phyloP scores from a whole-genome alignment of 1,140 invertebrate genomes.

The Campoletis sonorensis region DNA sequence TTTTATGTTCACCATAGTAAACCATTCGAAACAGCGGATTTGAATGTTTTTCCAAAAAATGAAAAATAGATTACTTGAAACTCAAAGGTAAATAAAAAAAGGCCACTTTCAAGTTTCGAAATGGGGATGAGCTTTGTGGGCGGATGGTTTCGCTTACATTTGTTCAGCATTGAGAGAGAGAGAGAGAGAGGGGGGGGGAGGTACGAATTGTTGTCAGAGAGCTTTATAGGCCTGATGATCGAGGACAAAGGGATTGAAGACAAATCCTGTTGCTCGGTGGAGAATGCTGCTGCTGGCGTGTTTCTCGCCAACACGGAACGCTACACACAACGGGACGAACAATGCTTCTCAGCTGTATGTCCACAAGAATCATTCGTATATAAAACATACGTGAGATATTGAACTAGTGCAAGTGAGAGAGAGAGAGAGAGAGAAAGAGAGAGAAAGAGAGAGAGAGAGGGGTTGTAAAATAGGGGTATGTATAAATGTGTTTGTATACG shows the following conservation, averaged over 20 bases:
- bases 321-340: conserved; percentile 11
- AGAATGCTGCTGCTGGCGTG: not conserved
- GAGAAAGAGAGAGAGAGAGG: not conserved
- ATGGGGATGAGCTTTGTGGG: not conserved
- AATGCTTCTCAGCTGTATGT: conserved; percentile 21
- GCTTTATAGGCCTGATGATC: not conserved
- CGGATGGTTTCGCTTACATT: not conserved
- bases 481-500: conserved; percentile 42
- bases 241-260: conserved; percentile 29
- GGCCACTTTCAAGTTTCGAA: no score
- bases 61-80: no score
- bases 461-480: conserved; percentile 24
- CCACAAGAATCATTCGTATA: conserved; percentile 37
- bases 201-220: not conserved
- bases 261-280: conserved; percentile 1
- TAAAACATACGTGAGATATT: conserved; percentile 36
- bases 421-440: not conserved
- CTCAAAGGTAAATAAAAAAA: no score
- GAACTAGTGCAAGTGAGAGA: conserved; percentile 30
- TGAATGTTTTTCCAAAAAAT: no score
- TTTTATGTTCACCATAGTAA: no score
- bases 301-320: conserved; percentile 13
- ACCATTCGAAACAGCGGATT: no score
- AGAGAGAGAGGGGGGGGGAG: no score
- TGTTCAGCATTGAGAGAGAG: not conserved